phyloP scores from a whole-genome alignment of 2,113 vertebrate species.

The Turdus rufiventris region DNA sequence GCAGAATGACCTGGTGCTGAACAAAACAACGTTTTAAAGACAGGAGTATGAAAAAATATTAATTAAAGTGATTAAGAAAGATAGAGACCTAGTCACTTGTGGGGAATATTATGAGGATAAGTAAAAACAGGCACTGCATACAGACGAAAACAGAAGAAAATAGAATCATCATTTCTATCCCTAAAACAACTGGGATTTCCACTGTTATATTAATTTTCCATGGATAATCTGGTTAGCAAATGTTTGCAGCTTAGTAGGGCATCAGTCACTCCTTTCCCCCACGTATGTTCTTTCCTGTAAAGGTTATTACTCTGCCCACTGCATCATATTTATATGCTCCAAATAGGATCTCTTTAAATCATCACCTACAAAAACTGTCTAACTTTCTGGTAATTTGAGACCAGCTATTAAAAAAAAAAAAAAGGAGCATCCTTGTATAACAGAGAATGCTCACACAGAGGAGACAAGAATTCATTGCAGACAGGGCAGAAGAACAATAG shows the following conservation, averaged over 20 bases:
- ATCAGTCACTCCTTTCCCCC: not conserved
- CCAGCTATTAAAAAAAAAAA: not conserved
- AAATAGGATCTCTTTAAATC: not conserved
- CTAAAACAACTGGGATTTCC: not conserved
- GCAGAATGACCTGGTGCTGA: not conserved
- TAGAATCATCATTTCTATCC: not conserved
- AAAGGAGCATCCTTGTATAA: not conserved
- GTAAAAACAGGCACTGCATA: not conserved
- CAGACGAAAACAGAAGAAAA: not conserved
- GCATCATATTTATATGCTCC: not conserved
- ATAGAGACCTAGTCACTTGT: too few relatives aligned
- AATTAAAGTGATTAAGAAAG: not conserved
- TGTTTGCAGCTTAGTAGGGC: not conserved
- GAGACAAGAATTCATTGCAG: constrained; percentile 17
- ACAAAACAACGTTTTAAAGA: not conserved
- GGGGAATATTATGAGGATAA: not conserved
- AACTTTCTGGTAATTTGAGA: not conserved
- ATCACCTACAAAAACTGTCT: not conserved
- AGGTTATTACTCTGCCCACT: not conserved
- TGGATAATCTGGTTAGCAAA: not conserved
- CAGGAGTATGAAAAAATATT: not conserved
- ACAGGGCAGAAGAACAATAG: constrained; percentile 16
- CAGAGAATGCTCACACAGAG: not conserved
- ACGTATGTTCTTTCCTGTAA: not conserved
- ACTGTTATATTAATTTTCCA: not conserved